These are phyloP conservation scores for Patiria pectinifera DNA, from an alignment of 53 echinoderm and acorn worm genomes.

Conservation along the genomic window DNA sequence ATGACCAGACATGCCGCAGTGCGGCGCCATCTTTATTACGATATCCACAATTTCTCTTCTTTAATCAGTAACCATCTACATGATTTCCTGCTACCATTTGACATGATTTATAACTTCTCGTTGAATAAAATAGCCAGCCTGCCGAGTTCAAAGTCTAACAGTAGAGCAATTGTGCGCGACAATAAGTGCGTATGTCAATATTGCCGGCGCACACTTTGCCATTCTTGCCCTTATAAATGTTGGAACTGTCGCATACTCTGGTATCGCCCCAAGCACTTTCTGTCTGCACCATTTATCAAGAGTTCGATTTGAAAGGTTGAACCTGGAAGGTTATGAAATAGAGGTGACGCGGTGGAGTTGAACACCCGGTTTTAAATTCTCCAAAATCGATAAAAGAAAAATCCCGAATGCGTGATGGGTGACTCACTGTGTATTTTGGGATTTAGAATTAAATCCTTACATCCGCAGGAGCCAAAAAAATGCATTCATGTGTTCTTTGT, in stretches of 20 bases:
- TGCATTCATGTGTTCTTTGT: background rate
- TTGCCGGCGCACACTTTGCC: background rate
- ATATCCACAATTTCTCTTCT: background rate
- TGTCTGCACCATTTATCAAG: background rate
- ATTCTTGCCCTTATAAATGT: background rate
- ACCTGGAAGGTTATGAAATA: background rate
- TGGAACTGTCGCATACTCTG: background rate
- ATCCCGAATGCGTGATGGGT: background rate
- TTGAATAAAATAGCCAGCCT: background rate
- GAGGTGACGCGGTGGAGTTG: background rate
- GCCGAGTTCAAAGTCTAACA: conserved; percentile 17
- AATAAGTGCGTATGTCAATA: background rate
- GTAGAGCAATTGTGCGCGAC: background rate
- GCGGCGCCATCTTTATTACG: background rate
- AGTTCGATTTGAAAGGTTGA: background rate
- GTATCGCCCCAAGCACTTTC: background rate
- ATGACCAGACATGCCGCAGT: background rate
- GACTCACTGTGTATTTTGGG: background rate
- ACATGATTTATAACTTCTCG: background rate
- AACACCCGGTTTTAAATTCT: background rate
- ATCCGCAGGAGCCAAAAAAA: background rate
- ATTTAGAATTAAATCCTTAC: background rate
- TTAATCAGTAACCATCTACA: background rate
- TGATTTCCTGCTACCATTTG: background rate
- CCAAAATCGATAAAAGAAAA: background rate